These are phyloP conservation scores for Peribatodes rhomboidaria DNA, from an alignment of 2,888 invertebrate genomes.

Conservation along the genomic window DNA sequence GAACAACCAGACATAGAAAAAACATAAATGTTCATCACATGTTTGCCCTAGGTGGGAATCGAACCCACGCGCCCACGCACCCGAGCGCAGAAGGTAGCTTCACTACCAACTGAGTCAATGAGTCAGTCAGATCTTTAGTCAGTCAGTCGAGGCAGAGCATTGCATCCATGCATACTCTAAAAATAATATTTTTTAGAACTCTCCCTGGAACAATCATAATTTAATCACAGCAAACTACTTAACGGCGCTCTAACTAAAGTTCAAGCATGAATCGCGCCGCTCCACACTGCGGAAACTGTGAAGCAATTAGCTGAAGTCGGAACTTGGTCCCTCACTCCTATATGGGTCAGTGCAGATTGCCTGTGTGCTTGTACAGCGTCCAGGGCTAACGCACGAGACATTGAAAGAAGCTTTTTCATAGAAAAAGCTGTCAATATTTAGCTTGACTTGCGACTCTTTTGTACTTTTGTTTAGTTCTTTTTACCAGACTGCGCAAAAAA, in stretches of 20 bases:
- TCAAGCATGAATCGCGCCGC: slow-evolving; percentile 22
- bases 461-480: no score
- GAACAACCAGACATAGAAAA: no score
- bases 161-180: no score
- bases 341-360: slow-evolving; percentile 69
- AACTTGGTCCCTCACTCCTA: slow-evolving; percentile 34
- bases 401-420: background rate
- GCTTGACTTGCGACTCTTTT: no score
- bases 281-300: slow-evolving; percentile 34
- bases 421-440: background rate
- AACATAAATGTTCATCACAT: no score
- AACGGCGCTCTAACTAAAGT: slow-evolving; percentile 13
- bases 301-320: slow-evolving; percentile 45
- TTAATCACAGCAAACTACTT: slow-evolving; percentile 8
- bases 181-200: background rate
- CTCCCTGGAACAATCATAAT: slow-evolving; percentile 11
- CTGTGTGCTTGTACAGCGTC: slow-evolving; percentile 64
- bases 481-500: no score
- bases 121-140: no score
- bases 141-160: no score
- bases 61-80: no score
- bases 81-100: no score
- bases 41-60: no score
- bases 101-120: no score
- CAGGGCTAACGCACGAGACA: slow-evolving; percentile 1